phyloP scores from a whole-genome alignment of 2,888 invertebrate genomes.

The Morinoia aosen region DNA sequence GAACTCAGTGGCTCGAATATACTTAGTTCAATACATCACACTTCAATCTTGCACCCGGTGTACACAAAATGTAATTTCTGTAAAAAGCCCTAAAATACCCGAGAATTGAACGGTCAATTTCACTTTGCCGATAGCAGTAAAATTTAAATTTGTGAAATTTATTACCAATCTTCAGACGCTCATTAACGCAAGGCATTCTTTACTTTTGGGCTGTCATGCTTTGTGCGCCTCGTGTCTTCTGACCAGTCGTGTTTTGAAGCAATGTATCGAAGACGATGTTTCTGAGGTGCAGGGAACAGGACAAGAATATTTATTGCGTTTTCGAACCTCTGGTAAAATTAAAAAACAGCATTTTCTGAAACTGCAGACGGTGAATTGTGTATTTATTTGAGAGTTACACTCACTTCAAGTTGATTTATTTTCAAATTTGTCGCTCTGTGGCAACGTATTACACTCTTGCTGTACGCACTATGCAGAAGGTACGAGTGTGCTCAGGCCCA shows the following conservation, averaged over 20 bases:
- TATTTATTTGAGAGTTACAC: background rate
- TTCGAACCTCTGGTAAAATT: background rate
- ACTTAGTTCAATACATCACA: too few species aligned
- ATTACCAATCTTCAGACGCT: background rate
- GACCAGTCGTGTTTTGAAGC: background rate
- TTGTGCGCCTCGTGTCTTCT: background rate
- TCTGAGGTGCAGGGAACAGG: background rate
- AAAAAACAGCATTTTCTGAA: background rate
- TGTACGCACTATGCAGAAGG: background rate
- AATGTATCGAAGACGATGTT: background rate
- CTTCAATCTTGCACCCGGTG: too few species aligned
- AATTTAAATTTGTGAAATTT: background rate
- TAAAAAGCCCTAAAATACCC: background rate
- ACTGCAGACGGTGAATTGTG: background rate
- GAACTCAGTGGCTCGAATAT: too few species aligned
- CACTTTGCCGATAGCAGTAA: background rate
- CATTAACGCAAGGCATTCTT: background rate
- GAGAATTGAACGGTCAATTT: background rate
- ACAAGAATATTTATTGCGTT: background rate
- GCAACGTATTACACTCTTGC: background rate
- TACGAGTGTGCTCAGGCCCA: background rate
- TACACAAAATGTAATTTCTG: too few species aligned
- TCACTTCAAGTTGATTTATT: background rate
- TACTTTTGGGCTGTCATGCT: background rate
- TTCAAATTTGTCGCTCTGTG: background rate